A percentile compares a stretch with the other conserved stretches of the same genome.
Evolutionary conservation across 2,888 invertebrate species (phyloP).

Genomic region (Diaperis boleti): DNA sequence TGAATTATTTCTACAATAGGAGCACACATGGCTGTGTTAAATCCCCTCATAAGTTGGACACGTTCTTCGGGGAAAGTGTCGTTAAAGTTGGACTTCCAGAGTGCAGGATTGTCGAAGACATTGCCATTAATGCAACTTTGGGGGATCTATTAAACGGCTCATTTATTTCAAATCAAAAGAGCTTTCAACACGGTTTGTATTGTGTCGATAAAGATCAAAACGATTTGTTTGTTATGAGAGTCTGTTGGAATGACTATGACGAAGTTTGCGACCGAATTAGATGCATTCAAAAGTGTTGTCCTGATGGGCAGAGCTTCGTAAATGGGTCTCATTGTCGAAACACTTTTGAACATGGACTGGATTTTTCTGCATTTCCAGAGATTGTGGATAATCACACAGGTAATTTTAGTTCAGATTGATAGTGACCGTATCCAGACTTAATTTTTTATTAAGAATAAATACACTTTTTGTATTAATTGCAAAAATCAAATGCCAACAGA

Average conservation of each 20-base stretch:
- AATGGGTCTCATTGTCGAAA: slow-evolving; percentile 52
- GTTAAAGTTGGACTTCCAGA: slow-evolving; percentile 53
- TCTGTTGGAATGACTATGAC: slow-evolving; percentile 49
- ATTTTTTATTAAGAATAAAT: no score
- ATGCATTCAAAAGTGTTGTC: slow-evolving; percentile 71
- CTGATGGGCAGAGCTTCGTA: slow-evolving; percentile 68
- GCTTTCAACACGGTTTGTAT: slow-evolving; percentile 36
- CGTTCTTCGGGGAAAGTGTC: slow-evolving; percentile 42
- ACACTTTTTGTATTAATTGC: no score
- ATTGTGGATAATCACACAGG: slow-evolving; percentile 51
- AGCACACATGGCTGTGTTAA: slow-evolving; percentile 39
- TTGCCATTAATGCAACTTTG: neutral
- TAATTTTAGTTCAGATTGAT: no score
- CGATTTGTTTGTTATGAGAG: slow-evolving; percentile 47
- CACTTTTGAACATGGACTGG: slow-evolving; percentile 54
- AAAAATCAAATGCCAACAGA: no score
- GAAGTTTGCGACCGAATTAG: slow-evolving; percentile 50
- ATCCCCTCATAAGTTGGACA: slow-evolving; percentile 10
- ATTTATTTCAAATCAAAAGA: no score
- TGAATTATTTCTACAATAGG: slow-evolving; percentile 42
- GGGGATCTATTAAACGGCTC: no score
- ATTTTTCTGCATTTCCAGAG: slow-evolving; percentile 26
- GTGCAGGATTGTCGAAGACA: slow-evolving; percentile 54
- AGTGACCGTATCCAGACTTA: no score
- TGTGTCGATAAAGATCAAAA: slow-evolving; percentile 50